Base-by-base conservation (phyloP, 2,888 invertebrate species). In the Clitarchus hookeri region DNA sequence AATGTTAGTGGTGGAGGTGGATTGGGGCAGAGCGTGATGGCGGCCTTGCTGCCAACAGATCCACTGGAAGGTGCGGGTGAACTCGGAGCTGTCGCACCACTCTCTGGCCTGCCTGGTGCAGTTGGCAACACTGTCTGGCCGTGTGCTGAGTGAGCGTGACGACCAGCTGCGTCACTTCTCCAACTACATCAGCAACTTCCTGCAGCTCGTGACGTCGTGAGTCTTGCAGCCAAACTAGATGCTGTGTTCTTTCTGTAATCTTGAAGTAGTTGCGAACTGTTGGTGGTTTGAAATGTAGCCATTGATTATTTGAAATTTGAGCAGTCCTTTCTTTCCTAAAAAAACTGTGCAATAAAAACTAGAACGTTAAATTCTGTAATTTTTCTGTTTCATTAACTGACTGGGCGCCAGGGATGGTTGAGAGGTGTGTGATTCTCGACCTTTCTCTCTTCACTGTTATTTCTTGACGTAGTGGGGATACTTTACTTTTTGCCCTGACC, bases 91-190 rank as follows among this genome's bases (percentile, higher is more conserved):
- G 89, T 94, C 96, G 13, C 95, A 95, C 90, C 96, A 96, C 88
- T 95, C 97, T 0, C 91, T 98, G 86, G 96, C 94, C 85, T 97
- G 98, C 91, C 92, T 98, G 83, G 95, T 96, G 16, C 98, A 98
- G 90, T 92, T 98, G 87, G 95, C 95, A 0, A 94, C 95, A 25
- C 91, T 96, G 53, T 94, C 93, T 90, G 96, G 96, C 9, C 91
- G 92, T 4, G 91, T 95, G 11, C 91, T 94, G 87, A 89, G 90
- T 48, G 11, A 82, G 36, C 92, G 93, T 77, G 92, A 93, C 85
- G 91, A 92, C 0, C 91, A 93, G 87, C 88, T 93, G 8, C 92
- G 93, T 84, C 96, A 95, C 90, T 90, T 95, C 9, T 92, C 92
- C 16, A 91, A 92, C 86, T 95, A 94, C 89, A 90, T 95, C 88